A percentile compares a stretch with the other conserved stretches of the same genome.
These are phyloP conservation scores for Argyra leucocephala DNA, from an alignment of 2,888 invertebrate genomes.

Conservation along the genomic window DNA sequence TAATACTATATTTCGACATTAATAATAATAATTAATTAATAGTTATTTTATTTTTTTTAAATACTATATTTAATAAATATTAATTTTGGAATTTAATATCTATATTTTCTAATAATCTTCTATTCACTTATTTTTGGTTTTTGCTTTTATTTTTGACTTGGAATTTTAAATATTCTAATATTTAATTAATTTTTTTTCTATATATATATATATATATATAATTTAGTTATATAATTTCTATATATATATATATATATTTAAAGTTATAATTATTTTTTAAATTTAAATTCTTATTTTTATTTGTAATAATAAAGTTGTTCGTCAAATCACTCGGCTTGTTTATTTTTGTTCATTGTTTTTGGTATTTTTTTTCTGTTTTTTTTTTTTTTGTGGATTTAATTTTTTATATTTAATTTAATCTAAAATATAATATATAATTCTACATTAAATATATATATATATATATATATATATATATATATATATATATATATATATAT, in stretches of 20 bases:
- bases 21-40: no score
- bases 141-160: neutral
- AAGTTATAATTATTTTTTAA: neutral
- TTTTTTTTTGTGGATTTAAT: neutral
- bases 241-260: neutral
- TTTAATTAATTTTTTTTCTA: no score
- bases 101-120: neutral
- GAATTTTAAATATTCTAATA: neutral
- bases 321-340: conserved; percentile 2
- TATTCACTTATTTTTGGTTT: neutral
- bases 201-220: neutral
- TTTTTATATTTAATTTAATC: neutral
- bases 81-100: no score
- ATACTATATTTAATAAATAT: no score
- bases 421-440: no score
- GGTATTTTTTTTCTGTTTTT: neutral
- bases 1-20: no score
- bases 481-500: no score
- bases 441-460: no score
- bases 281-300: neutral
- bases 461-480: no score
- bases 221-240: neutral
- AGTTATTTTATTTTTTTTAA: no score
- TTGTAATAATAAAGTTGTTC: neutral
- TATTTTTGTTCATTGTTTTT: neutral